Evolutionary conservation across 2,113 vertebrate species (phyloP).

Genomic region (Hippocampus guttulatus): DNA sequence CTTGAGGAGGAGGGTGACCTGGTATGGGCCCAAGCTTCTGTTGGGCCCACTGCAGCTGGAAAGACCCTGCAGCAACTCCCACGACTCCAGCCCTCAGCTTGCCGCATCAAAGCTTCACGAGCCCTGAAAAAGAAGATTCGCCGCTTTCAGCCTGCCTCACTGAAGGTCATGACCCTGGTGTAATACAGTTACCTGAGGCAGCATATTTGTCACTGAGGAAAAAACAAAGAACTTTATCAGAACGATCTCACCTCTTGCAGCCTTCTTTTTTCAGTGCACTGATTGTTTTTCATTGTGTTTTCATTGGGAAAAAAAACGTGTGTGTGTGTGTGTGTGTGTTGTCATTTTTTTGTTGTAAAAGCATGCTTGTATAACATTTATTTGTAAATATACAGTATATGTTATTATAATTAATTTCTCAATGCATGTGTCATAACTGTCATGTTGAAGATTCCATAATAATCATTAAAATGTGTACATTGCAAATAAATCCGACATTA

Average conservation of each 20-base stretch:
- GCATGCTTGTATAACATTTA: slow-evolving; percentile 35
- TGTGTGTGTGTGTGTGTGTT: too few species aligned
- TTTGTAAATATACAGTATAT: slow-evolving; percentile 32
- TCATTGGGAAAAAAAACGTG: background rate
- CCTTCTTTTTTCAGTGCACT: slow-evolving; percentile 32
- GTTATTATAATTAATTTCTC: slow-evolving; percentile 25
- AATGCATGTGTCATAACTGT: slow-evolving; percentile 14
- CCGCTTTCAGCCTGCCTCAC: slow-evolving; percentile 83
- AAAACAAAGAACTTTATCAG: slow-evolving; percentile 16
- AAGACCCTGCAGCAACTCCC: slow-evolving; percentile 57
- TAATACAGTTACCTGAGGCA: slow-evolving; percentile 53
- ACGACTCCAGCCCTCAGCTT: slow-evolving; percentile 75
- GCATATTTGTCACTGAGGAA: background rate
- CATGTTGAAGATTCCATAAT: slow-evolving; percentile 18
- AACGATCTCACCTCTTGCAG: slow-evolving; percentile 10
- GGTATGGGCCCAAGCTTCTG: slow-evolving; percentile 72
- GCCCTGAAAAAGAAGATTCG: slow-evolving; percentile 93
- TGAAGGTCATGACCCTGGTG: slow-evolving; percentile 95
- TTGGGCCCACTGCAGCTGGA: slow-evolving; percentile 61
- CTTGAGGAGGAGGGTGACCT: slow-evolving; percentile 61
- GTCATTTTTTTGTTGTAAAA: background rate
- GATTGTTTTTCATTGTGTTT: slow-evolving; percentile 15
- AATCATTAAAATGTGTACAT: slow-evolving; percentile 14
- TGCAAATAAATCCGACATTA: slow-evolving; percentile 30
- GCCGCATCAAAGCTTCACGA: slow-evolving; percentile 90